Conservation (phyloP, 2,888 invertebrate species). For the Globia sparganii region DNA sequence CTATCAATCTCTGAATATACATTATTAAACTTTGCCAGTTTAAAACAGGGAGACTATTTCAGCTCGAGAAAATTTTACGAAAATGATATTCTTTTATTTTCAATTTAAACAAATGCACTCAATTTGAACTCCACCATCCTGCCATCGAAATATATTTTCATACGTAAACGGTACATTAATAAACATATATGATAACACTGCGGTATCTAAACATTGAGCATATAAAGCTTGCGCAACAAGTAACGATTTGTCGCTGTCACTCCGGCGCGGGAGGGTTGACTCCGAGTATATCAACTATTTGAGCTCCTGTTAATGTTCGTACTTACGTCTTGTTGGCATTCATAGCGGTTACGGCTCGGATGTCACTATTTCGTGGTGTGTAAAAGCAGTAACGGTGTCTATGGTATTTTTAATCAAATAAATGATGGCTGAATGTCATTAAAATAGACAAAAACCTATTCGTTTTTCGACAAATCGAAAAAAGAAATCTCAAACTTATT, state of each 20-base stretch:
- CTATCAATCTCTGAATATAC: not conserved
- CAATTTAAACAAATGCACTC: not conserved
- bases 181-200: constrained; percentile 64
- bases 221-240: constrained; percentile 77
- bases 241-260: constrained; percentile 83
- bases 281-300: constrained; percentile 68
- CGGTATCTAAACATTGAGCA: constrained; percentile 64
- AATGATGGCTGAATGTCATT: not conserved
- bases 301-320: constrained; percentile 67
- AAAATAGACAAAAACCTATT: not conserved
- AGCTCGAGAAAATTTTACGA: not conserved
- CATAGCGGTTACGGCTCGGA: constrained; percentile 35
- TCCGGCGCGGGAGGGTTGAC: constrained; percentile 68
- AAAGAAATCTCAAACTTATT: not conserved
- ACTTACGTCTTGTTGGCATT: constrained; percentile 66
- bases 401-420: not conserved
- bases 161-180: constrained; percentile 59
- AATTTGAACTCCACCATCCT: not conserved
- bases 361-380: constrained; percentile 5
- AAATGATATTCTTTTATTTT: not conserved
- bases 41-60: not conserved
- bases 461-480: not conserved
- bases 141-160: constrained; percentile 27
- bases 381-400: not conserved
- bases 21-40: not conserved